These are phyloP conservation scores for Sipha flava DNA, from an alignment of 1,140 invertebrate species.

Conservation along the genomic window DNA sequence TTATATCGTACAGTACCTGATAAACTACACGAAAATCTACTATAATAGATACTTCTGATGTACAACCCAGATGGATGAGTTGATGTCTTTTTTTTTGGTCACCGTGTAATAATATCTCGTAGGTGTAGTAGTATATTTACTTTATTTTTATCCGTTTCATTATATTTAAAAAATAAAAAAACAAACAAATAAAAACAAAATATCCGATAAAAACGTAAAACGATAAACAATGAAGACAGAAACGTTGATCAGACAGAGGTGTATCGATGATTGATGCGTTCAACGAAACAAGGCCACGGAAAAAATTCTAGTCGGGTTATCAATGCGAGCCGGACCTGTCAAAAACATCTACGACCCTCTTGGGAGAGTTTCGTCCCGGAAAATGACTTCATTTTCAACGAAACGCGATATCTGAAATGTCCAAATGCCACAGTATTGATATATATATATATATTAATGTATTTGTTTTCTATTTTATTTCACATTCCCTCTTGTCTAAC, in stretches of 20 bases:
- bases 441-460: no score
- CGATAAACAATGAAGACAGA: neutral
- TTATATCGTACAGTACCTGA: no score
- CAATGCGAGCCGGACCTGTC: slow-evolving; percentile 10
- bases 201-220: neutral
- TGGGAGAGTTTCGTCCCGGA: neutral
- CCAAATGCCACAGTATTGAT: neutral
- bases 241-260: neutral
- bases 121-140: no score
- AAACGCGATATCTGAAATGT: neutral
- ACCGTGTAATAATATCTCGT: no score
- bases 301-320: neutral
- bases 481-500: no score
- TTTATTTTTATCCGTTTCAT: neutral
- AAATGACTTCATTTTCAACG: slow-evolving; percentile 7
- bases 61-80: no score
- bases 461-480: no score
- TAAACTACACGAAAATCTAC: no score
- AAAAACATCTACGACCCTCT: slow-evolving; percentile 13
- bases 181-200: neutral
- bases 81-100: no score
- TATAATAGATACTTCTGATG: no score
- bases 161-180: neutral
- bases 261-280: neutral
- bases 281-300: neutral